Base-by-base conservation (phyloP, 2,797 vertebrate species). In the Siniperca obscura region DNA sequence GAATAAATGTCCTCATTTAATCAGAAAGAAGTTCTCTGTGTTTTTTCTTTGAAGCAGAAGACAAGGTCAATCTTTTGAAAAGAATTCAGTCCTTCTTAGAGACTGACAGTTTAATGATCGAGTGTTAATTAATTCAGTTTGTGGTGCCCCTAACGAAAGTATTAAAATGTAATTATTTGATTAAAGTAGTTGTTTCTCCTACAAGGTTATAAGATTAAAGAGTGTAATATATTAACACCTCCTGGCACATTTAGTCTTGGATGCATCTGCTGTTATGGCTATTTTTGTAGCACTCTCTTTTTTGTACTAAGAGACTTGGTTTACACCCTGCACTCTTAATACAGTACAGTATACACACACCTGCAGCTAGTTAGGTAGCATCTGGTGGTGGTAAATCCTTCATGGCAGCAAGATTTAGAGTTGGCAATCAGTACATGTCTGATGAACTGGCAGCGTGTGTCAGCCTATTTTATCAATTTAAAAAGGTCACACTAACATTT, bases 401-500 rank as follows among this genome's bases (percentile, higher is more conserved):
- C 38, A 72, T 53, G 71, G 61, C 82, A 73, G 64, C 71, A 70
- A 70, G 71, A 84, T 89, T 86, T 82, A 82, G 70, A 87, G 65
- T 65, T 80, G 44, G 76, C 80, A 78, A 89, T 84, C 85, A 65
- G 76, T 71, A 76, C 74, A 70, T 77, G 74, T 84, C 70, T 86
- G 76, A 86, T 68, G 2, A 86, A 83, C 65, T 83, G 61, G 64
- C 70, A 64, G 25, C 66, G 56, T 60, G 66, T 69, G 56, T 82
- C 77, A 74, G 56, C 1, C 53, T 84, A 72, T 65, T 86, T 86
- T 84, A 86, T 86, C 62, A 67, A n/a, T 81, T 86, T 86, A 60
- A 87, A 90, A 93, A 88, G 92, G 87, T 91, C 75, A 62, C 7
- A 27, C 65, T 80, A 89, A 83, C 82, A 86, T 89, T 91, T 89